Percentiles rank a stretch among this genome's conserved stretches.
Evolutionary conservation across 2,888 invertebrate genomes (phyloP).

Genomic region (Geotrupes spiniger): DNA sequence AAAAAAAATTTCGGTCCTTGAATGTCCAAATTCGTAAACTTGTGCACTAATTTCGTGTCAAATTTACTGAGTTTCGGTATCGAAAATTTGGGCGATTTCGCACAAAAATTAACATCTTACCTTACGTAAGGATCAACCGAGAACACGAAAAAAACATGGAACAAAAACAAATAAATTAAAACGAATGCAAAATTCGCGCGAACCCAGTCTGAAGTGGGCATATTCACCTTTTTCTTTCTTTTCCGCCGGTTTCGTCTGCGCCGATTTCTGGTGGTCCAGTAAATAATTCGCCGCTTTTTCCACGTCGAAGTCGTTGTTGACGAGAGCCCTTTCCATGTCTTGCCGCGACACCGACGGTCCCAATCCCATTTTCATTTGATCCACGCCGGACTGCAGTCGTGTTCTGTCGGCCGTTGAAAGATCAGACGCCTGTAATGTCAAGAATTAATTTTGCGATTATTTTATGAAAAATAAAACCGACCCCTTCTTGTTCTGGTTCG

Average conservation of each 20-base stretch:
- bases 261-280: slow-evolving; percentile 34
- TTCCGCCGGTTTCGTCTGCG: slow-evolving; percentile 24
- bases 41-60: slow-evolving; percentile 8
- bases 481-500: slow-evolving; percentile 43
- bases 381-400: slow-evolving; percentile 78
- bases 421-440: slow-evolving; percentile 25
- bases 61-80: slow-evolving; percentile 34
- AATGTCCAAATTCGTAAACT: slow-evolving; percentile 19
- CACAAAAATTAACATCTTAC: slow-evolving; percentile 48
- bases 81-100: slow-evolving; percentile 28
- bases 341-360: slow-evolving; percentile 62
- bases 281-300: slow-evolving; percentile 72
- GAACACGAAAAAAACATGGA: slow-evolving; percentile 37
- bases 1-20: too few relatives aligned
- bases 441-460: background rate
- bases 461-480: background rate
- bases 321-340: slow-evolving; percentile 67
- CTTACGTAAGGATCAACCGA: slow-evolving; percentile 47
- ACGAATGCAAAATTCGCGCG: too few relatives aligned
- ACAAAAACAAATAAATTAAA: slow-evolving; percentile 34
- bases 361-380: slow-evolving; percentile 70
- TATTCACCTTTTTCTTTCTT: slow-evolving; percentile 47
- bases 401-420: slow-evolving; percentile 68
- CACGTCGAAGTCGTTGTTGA: slow-evolving; percentile 70
- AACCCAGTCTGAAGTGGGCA: background rate